Base-by-base conservation (phyloP, 2,797 vertebrate species). In the Lacerta viridis region DNA sequence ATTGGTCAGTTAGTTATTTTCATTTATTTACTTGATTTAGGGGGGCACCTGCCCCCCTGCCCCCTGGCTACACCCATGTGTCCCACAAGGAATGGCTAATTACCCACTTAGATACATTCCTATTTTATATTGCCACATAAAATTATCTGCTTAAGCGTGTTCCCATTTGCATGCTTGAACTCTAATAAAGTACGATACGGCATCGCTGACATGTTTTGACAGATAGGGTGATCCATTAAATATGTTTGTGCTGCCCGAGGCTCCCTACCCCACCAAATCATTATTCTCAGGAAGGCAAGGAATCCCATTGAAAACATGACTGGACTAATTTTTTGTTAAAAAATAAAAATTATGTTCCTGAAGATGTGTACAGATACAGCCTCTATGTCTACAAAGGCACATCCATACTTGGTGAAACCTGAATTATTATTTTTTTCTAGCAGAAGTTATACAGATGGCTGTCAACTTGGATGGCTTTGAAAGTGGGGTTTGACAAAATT, bases 141-240 rank as follows among this genome's bases (percentile, higher is more conserved):
- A 66, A 64, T 46, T 66, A 39, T 85, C 55, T 77, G 17, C 84
- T 33, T 85, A 64, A 76, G 25, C 11, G 33, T 85, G 72, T 77
- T n/a, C 17, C 59, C 9, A 43, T 36, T 41, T 64, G 25, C 3
- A 50, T 10, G 33, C 36, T 64, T 76, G 25, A 76, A 85, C 36
- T 80, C 64, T 79, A 25, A n/a, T 69, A 64, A 33, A 29, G 72
- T 41, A 43, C 41, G 13, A 25, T 55, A 55, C 11, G 13, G 13
- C 50, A 55, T 4, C 0, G 13, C 50, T 39, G 83, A 20, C 46
- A 72, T 83, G 41, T 83, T 84, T 84, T 84, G 68, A 72, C 59
- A 84, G 43, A 36, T 84, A 59, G 8, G 50, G 43, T 23, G 71
- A 61, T 61, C 25, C 71, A 61, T 75, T 41, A 41, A 17, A 17